phyloP scores from a whole-genome alignment of 2,888 invertebrate species.

The Dolomedes plantarius region DNA sequence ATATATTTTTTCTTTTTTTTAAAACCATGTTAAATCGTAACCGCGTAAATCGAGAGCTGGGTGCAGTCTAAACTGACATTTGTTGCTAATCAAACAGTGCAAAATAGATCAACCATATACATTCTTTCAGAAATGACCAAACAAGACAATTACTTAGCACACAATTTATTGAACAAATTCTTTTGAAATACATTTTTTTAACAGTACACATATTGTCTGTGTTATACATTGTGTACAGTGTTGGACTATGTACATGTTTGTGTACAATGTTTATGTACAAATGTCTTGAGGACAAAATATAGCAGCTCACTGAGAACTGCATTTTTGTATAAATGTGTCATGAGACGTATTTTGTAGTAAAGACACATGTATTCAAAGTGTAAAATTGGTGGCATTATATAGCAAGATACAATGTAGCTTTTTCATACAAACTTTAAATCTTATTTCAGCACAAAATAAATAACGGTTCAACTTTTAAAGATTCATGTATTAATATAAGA shows the following conservation, averaged over 20 bases:
- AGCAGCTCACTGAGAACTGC: slow-evolving; percentile 34
- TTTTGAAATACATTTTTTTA: slow-evolving; percentile 56
- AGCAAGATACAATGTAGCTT: not conserved
- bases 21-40: too few relatives aligned
- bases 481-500: not conserved
- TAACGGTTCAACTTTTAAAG: not conserved
- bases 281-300: slow-evolving; percentile 67
- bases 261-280: slow-evolving; percentile 72
- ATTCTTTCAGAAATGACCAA: too few relatives aligned
- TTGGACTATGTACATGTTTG: slow-evolving; percentile 70
- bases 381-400: slow-evolving; percentile 43
- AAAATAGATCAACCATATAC: too few relatives aligned
- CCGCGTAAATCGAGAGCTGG: too few relatives aligned
- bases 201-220: slow-evolving; percentile 61
- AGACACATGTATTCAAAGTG: slow-evolving; percentile 32
- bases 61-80: too few relatives aligned
- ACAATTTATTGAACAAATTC: slow-evolving; percentile 69
- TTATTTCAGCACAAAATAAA: not conserved
- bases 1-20: too few relatives aligned
- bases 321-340: slow-evolving; percentile 52
- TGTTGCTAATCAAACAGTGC: too few relatives aligned
- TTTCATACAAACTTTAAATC: not conserved
- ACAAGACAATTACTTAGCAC: slow-evolving; percentile 43
- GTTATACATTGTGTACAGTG: slow-evolving; percentile 71
- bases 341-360: slow-evolving; percentile 32